Conservation (phyloP, 2,113 vertebrate species). For the Podilymbus podiceps region DNA sequence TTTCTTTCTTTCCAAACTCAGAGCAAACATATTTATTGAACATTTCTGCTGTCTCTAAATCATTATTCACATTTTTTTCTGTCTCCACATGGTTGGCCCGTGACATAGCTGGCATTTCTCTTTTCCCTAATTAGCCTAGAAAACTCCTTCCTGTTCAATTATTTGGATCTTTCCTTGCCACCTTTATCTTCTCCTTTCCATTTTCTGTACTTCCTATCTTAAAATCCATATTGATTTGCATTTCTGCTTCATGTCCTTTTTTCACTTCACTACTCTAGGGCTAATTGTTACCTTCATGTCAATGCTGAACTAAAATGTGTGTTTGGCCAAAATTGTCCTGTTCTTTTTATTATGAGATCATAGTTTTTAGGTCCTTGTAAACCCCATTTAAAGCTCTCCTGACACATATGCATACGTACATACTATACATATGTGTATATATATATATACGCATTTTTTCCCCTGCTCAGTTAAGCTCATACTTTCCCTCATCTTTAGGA, state of each 20-base stretch:
- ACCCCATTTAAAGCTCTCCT: neutral
- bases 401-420: neutral
- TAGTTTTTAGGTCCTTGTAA: neutral
- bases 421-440: neutral
- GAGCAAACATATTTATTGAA: conserved; percentile 58
- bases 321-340: neutral
- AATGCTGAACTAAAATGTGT: neutral
- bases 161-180: neutral
- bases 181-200: neutral
- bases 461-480: neutral
- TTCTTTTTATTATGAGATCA: neutral
- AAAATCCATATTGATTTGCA: conserved; percentile 27
- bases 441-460: neutral
- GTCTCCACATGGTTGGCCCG: conserved; percentile 16
- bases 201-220: neutral
- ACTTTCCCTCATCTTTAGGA: neutral
- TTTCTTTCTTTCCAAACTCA: conserved; percentile 49
- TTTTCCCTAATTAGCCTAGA: conserved; percentile 19
- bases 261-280: neutral
- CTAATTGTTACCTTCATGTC: conserved; percentile 10
- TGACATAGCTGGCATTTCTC: conserved; percentile 3
- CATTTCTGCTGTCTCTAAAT: conserved; percentile 35
- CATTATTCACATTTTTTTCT: conserved; percentile 31
- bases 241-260: conserved; percentile 24
- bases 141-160: conserved; percentile 12